Evolutionary conservation across 2,888 invertebrate species (phyloP), one percentile per base, ranked within the genome.

Genomic region (Lingula anatina): DNA sequence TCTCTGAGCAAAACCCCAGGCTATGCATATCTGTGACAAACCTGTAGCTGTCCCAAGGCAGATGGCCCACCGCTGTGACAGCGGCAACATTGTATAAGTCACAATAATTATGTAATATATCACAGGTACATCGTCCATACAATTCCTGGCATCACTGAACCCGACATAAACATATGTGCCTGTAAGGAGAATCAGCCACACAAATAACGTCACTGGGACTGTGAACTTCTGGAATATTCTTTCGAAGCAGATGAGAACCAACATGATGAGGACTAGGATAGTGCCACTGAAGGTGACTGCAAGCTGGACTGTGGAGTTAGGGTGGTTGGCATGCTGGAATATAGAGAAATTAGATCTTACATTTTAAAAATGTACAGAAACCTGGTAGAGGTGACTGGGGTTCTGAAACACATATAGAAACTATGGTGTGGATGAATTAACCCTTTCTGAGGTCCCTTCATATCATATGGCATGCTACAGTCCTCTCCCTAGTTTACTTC

Each of bases 51-150:
- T 82, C 2, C 93, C 93, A 39, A 90, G 87, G 48, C 88, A 81
- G 69, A 93, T 87, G 76, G 93, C 91, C 90, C 91, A 91, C 0
- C 84, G 78, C 62, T 87, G 81, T 2, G 88, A 85, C 62, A 90
- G 82, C 0, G 90, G 89, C 78, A 91, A 82, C 87, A 90, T 89
- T 46, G 90, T 90, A 70, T 90, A 89, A 50, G 87, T 84, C 70
- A 87, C 87, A 77, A 90, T 78, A 61, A 91, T 80, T 1, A 87
- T 83, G 68, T 85, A 82, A 57, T 83, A 81, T 42, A 88, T 80
- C 3, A 86, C 80, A 5, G 82, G 80, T 1, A 84, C 71, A 59
- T 85, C 83, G 55, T 85, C 65, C 4, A 60, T 50, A 0, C 61
- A 55, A 2, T 60, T 55, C 12, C 64, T 50, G 1, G 49, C 50